These are phyloP conservation scores for Microcebus ravelobensis DNA, from an alignment of 2,113 vertebrate species.

Conservation along the genomic window DNA sequence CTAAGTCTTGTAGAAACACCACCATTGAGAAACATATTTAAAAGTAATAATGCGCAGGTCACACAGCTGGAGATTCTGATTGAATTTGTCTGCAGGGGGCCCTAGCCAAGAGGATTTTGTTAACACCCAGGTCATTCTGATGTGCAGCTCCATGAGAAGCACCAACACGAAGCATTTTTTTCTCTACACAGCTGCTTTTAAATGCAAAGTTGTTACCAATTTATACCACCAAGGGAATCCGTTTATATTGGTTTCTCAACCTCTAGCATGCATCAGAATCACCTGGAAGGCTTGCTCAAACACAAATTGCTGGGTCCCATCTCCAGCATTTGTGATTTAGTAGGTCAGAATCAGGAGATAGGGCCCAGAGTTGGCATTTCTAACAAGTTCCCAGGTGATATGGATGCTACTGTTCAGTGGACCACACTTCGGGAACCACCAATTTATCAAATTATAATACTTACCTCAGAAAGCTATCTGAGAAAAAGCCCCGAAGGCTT, in stretches of 20 bases:
- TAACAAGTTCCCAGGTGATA: not conserved
- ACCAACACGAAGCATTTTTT: not conserved
- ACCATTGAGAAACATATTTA: constrained; percentile 2
- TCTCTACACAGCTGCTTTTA: not conserved
- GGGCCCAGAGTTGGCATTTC: not conserved
- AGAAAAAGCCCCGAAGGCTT: not conserved
- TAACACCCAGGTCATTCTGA: not conserved
- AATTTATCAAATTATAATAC: not conserved
- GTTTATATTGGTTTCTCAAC: not conserved
- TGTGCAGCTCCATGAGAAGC: not conserved
- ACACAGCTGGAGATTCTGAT: not conserved
- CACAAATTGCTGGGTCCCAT: not conserved
- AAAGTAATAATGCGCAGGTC: not conserved
- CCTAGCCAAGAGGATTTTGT: not conserved
- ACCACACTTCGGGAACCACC: not conserved
- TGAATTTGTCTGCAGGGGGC: not conserved
- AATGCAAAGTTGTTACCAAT: not conserved
- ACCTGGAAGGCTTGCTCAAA: not conserved
- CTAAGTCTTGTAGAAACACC: not conserved
- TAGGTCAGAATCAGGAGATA: not conserved
- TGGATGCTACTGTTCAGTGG: not conserved
- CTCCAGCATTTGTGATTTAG: not conserved
- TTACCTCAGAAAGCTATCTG: not conserved
- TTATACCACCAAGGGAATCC: not conserved
- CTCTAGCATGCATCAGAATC: not conserved